A percentile compares a stretch with the other conserved stretches of the same genome.
phyloP scores from a whole-genome alignment of 2,888 invertebrate species.

The Uloborus plumipes region DNA sequence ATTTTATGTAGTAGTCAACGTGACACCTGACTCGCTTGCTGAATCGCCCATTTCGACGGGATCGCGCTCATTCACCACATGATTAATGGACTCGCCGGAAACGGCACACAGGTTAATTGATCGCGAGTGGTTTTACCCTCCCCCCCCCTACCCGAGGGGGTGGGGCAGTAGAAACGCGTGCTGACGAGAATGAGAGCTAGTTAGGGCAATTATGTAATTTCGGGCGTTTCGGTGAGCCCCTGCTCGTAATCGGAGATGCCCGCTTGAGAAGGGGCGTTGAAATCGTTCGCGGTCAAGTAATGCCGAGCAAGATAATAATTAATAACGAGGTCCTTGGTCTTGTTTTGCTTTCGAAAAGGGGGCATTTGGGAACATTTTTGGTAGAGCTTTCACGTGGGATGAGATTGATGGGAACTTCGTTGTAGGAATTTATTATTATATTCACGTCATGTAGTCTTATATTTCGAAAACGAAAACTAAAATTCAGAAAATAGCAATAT shows the following conservation, averaged over 20 bases:
- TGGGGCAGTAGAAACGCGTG: background rate
- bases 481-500: no score
- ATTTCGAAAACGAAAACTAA: no score
- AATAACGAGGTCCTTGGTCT: slow-evolving; percentile 4
- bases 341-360: no score
- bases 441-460: no score
- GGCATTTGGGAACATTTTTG: no score
- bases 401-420: no score
- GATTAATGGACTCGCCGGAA: slow-evolving; percentile 52
- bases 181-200: background rate
- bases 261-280: slow-evolving; percentile 31
- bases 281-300: slow-evolving; percentile 18
- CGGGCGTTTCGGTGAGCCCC: slow-evolving; percentile 7
- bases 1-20: background rate
- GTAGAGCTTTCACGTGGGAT: no score
- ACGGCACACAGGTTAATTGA: slow-evolving; percentile 47
- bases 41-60: slow-evolving; percentile 54
- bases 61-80: slow-evolving; percentile 31
- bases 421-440: no score
- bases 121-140: slow-evolving; percentile 37
- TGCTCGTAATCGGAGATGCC: background rate
- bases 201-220: slow-evolving; percentile 50
- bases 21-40: slow-evolving; percentile 53
- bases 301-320: slow-evolving; percentile 43
- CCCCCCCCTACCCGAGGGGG: background rate